Conservation (phyloP, 2,888 invertebrate species). For the Apodemia duryi region DNA sequence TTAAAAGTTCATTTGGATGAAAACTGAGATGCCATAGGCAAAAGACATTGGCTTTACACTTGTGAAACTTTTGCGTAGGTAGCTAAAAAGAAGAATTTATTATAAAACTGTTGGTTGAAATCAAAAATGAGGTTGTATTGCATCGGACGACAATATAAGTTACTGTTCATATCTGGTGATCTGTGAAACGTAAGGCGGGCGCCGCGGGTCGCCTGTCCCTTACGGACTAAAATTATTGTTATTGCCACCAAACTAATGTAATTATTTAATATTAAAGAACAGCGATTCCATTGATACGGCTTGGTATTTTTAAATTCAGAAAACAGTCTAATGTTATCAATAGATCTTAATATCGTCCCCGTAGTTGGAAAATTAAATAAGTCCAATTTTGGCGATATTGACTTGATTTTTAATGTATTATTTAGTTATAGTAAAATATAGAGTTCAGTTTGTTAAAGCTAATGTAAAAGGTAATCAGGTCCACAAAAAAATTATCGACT, state of each 20-base stretch:
- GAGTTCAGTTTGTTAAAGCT: too few relatives aligned
- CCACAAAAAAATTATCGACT: too few relatives aligned
- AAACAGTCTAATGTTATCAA: neutral
- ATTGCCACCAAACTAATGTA: constrained; percentile 73
- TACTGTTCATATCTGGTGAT: constrained; percentile 65
- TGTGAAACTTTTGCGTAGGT: neutral
- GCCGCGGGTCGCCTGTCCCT: constrained; percentile 43
- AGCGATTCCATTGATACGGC: constrained; percentile 29
- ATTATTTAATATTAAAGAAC: constrained; percentile 60
- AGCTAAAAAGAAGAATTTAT: constrained; percentile 1
- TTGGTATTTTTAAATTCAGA: constrained; percentile 20
- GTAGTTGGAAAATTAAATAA: too few relatives aligned
- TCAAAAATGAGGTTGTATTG: constrained; percentile 21
- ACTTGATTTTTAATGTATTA: too few relatives aligned
- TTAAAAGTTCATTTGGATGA: too few relatives aligned
- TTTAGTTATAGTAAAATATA: too few relatives aligned
- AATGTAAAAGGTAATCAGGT: too few relatives aligned
- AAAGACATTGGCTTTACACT: too few relatives aligned
- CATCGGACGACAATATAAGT: constrained; percentile 43
- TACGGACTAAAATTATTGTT: constrained; percentile 64
- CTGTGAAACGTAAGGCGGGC: constrained; percentile 62
- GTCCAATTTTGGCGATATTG: too few relatives aligned
- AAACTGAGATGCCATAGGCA: too few relatives aligned
- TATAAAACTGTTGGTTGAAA: constrained; percentile 2
- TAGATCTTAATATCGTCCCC: too few relatives aligned